Evolutionary conservation across 2,113 vertebrate genomes (phyloP).

Genomic region (Pampusana beccarii): DNA sequence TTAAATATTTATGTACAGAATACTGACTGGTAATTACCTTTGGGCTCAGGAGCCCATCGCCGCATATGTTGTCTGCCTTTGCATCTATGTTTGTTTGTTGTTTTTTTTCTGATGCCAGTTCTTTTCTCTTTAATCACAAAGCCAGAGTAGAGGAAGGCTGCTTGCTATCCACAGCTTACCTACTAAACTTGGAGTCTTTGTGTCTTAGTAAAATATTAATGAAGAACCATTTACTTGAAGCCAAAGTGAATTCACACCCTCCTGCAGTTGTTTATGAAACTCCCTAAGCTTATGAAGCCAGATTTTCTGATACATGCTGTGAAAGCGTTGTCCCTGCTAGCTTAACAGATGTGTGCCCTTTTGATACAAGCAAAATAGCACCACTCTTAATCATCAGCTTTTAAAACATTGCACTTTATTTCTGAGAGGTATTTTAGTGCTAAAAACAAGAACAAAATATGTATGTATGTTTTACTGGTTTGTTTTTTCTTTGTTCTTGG

Average conservation of each 20-base stretch:
- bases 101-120: not conserved
- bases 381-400: not conserved
- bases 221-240: not conserved
- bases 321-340: not conserved
- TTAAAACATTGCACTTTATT: not conserved
- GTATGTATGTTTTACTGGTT: not conserved
- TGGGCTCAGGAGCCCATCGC: not conserved
- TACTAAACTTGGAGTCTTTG: not conserved
- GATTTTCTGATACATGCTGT: not conserved
- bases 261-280: not conserved
- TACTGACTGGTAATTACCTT: not conserved
- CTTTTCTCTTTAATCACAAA: not conserved
- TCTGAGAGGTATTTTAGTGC: not conserved
- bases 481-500: not conserved
- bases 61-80: not conserved
- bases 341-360: not conserved
- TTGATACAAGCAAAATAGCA: not conserved
- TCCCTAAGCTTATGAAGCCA: not conserved
- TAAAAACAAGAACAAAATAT: no score
- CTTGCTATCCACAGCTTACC: not conserved
- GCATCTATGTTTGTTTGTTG: no score
- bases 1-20: not conserved
- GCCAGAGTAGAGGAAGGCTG: not conserved
- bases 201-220: not conserved
- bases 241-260: not conserved